These are phyloP conservation scores for Teleogryllus oceanicus DNA, from an alignment of 2,888 invertebrate species.

Conservation along the genomic window DNA sequence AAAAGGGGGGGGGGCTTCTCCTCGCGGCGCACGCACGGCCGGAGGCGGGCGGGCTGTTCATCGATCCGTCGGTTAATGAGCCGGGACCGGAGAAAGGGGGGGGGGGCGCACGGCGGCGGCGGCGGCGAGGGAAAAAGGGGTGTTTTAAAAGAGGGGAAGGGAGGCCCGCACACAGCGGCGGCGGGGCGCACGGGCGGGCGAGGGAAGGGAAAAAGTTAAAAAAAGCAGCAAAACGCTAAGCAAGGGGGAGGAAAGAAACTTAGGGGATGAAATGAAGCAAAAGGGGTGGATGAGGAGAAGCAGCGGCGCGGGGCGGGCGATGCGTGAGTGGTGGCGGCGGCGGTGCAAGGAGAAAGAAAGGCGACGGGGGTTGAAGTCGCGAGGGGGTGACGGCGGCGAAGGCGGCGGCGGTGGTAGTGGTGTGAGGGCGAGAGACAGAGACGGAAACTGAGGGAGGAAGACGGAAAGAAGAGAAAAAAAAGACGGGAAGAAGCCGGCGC, in stretches of 20 bases:
- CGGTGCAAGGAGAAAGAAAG: background rate
- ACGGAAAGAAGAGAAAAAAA: background rate
- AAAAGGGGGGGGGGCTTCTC: too few species aligned
- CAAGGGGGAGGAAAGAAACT: slow-evolving; percentile 10
- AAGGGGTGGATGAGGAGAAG: background rate
- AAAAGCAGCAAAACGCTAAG: slow-evolving; percentile 18
- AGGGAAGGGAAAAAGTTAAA: background rate
- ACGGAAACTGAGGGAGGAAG: background rate
- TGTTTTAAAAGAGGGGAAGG: slow-evolving; percentile 1
- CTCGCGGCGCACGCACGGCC: background rate
- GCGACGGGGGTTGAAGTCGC: background rate
- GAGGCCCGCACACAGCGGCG: background rate
- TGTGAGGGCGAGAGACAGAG: background rate
- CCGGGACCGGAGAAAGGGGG: background rate
- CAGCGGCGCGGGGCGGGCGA: background rate
- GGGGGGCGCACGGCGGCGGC: background rate
- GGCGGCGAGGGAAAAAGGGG: slow-evolving; percentile 10
- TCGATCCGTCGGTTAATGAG: slow-evolving; percentile 18
- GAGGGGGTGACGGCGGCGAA: background rate
- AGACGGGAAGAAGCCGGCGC: background rate
- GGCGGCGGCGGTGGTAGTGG: background rate
- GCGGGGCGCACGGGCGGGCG: background rate
- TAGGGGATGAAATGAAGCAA: slow-evolving; percentile 18
- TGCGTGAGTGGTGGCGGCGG: background rate
- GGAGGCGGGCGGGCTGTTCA: slow-evolving; percentile 1